Conservation (phyloP, 2,797 vertebrate genomes). For the Adelosebastes latens region DNA sequence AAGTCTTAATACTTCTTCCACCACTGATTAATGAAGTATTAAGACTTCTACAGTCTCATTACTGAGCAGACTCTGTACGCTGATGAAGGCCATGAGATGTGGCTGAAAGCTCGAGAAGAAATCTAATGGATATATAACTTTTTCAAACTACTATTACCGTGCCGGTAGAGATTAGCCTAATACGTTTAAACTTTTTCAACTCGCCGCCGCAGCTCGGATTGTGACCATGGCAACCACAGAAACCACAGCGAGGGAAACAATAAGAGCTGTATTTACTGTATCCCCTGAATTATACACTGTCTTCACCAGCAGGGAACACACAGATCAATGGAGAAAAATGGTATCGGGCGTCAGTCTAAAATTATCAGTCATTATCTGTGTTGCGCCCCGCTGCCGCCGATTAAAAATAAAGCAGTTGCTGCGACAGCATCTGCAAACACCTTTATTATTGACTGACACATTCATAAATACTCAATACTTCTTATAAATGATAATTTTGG, state of each 20-base stretch:
- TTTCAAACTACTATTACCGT: not conserved
- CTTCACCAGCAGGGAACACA: not conserved
- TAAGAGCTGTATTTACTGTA: not conserved
- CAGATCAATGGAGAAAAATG: not conserved
- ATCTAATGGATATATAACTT: no score
- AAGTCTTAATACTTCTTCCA: no score
- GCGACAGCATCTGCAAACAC: not conserved
- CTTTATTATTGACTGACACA: not conserved
- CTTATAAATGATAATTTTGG: rapidly evolving
- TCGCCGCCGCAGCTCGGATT: not conserved
- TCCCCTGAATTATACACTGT: not conserved
- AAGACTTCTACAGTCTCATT: not conserved
- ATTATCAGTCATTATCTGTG: not conserved
- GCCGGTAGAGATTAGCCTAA: not conserved
- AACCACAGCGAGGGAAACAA: not conserved
- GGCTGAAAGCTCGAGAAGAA: not conserved
- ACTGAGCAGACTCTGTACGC: no score
- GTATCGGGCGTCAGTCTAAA: not conserved
- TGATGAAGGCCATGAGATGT: not conserved
- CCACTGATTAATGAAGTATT: not conserved
- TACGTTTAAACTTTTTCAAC: not conserved
- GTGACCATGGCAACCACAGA: not conserved
- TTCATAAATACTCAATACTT: not conserved
- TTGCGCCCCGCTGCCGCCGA: not conserved
- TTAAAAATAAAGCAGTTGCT: not conserved